Evolutionary conservation across 2,797 vertebrate genomes (phyloP).

Genomic region (Cyclura pinguis): DNA sequence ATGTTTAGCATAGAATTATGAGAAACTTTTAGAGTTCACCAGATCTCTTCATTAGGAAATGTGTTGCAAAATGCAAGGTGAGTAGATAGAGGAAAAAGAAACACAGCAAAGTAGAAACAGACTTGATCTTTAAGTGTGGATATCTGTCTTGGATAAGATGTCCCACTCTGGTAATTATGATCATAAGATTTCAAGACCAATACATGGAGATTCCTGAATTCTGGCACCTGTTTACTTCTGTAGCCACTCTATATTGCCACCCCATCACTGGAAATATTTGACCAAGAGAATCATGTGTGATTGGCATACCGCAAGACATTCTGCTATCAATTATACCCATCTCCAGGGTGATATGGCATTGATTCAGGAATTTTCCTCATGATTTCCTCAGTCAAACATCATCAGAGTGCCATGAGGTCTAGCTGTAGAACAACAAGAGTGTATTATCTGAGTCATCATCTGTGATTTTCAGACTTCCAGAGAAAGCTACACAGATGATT

Average conservation of each 20-base stretch:
- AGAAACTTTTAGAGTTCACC: too few species aligned
- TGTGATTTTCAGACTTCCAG: not conserved
- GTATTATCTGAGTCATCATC: too few species aligned
- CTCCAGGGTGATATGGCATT: not conserved
- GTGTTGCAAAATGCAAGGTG: not conserved
- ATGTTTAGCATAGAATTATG: too few species aligned
- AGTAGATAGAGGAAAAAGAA: too few species aligned
- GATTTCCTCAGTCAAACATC: not conserved
- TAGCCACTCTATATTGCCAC: not conserved
- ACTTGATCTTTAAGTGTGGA: too few species aligned
- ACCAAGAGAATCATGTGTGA: not conserved
- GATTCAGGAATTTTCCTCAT: not conserved
- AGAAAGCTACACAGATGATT: not conserved
- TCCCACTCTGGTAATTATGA: not conserved
- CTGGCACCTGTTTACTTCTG: not conserved
- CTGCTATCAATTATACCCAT: not conserved
- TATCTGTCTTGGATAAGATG: too few species aligned
- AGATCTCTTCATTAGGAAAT: too few species aligned
- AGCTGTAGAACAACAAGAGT: not conserved
- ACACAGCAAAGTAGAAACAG: too few species aligned
- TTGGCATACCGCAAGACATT: not conserved
- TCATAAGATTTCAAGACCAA: not conserved
- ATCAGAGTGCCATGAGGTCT: not conserved
- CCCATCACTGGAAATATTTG: not conserved
- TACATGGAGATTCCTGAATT: not conserved